Base-by-base conservation (phyloP, 2,797 vertebrate species). In the Sebastes nivosus region DNA sequence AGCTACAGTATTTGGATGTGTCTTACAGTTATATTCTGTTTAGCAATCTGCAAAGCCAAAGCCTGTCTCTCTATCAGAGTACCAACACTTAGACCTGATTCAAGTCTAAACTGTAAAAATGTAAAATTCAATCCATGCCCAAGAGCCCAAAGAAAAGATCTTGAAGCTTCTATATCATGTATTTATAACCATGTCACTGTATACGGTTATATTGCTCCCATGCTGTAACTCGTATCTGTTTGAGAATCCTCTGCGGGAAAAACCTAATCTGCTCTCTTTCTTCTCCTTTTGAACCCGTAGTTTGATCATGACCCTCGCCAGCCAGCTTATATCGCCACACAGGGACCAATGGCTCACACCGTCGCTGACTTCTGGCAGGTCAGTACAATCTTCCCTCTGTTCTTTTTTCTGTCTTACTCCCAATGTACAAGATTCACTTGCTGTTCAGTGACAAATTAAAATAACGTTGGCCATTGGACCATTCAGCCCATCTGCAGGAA, bases 291-390 rank as follows among this genome's bases (percentile, higher is more conserved):
- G 30, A 29, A 64, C 60, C 68, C 30, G 14, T 83, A 99, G 99
- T 98, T 97, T 14, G 99, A 99, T 90, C 99, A 99, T 0, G 99
- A 99, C 89, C 99, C 98, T 3, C 96, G 98, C 68, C 98, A 98
- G 94, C 98, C 98, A 13, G 96, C 98, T 0, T 99, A 99, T 76
- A 99, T 99, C 3, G 98, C 98, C 76, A 99, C 99, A 0, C 99
- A 99, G 91, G 98, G 98, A 42, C 98, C 99, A 0, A 92, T 98
- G 89, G 93, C 98, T 29, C 98, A 99, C 87, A 99, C 99, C 38
- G 97, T 99, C 0, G 95, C 97, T 50, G 98, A 99, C 94, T 99
- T 99, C 96, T 99, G 99, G 99, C 99, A 99, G 97, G 98, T 98
- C 79, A 84, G 95, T 88, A 2, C 3, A 27, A 1, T 25, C 24